Evolutionary conservation across 2,888 invertebrate species (phyloP), one percentile per base, ranked within the genome.

Genomic region (Dynastes maya): DNA sequence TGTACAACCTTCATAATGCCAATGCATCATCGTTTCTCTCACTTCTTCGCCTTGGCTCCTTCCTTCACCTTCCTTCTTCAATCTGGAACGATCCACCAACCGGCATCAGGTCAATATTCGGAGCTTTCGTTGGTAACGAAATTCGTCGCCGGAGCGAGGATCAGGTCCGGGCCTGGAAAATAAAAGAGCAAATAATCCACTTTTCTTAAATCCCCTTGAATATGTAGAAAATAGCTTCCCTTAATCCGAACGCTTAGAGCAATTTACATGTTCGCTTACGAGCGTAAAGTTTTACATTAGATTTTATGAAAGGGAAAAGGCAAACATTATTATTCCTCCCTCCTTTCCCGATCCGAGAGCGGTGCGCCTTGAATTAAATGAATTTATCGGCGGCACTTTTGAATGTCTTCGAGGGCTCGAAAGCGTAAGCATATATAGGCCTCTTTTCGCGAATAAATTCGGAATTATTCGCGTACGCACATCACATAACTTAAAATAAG

Each of bases 131-230:
- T 86, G 61, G 82, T 85, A 51, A 86, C 84, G 81, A 87, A 86
- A 81, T 84, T 86, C 45, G 45, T 8, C 78, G 86, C 85, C n/a
- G 88, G 89, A 80, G 88, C 83, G 63, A 89, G 84, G 78, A 89
- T 88, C 82, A 89, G 82, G 82, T 89, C 89, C 51, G 89, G 89
- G 78, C 88, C 89, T 89, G 86, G 40, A 88, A 88, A 83, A 84
- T 83, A 85, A 84, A 85, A 84, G 77, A 58, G 13, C 65, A 71
- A 71, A 80, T 78, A 80, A 82, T 81, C 80, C 80, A 82, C 78
- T 45, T 81, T 81, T 79, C 78, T 80, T 80, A 77, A 79, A 80
- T 79, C 71, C 80, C 78, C 49, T 76, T 77, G 80, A 79, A 80
- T 78, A 80, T 80, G 79, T 68, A 79, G 77, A 78, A 76, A 81